phyloP scores from a whole-genome alignment of 2,113 vertebrate species.

The Indicator indicator region DNA sequence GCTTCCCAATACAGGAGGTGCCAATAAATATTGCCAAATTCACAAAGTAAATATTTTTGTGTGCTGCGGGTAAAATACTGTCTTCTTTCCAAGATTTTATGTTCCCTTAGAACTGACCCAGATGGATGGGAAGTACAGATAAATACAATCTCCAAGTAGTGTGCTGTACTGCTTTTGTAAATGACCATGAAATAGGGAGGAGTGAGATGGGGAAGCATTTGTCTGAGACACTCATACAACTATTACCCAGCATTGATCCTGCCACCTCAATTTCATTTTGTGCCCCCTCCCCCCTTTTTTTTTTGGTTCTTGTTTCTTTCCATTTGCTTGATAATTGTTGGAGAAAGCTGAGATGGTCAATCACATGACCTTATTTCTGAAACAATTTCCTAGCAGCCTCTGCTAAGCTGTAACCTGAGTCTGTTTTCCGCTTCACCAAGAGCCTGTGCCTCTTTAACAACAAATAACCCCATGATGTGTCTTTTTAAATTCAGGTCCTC shows the following conservation, averaged over 20 bases:
- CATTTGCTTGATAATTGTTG: not conserved
- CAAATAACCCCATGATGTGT: not conserved
- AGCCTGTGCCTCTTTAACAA: not conserved
- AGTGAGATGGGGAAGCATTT: not conserved
- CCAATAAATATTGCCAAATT: not conserved
- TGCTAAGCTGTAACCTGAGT: not conserved
- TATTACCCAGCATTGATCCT: not conserved
- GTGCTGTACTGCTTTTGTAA: not conserved
- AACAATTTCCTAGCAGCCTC: not conserved
- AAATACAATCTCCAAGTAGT: not conserved
- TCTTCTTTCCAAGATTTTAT: not conserved
- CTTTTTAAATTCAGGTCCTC: not conserved
- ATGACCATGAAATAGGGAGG: not conserved
- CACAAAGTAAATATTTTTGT: not conserved
- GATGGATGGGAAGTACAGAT: not conserved
- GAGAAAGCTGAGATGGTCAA: not conserved
- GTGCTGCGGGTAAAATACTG: not conserved
- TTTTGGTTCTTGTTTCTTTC: not conserved
- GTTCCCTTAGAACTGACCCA: not conserved
- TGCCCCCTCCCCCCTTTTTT: too few species aligned
- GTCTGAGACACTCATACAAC: not conserved
- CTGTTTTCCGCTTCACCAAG: not conserved
- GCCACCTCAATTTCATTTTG: not conserved
- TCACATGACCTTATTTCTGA: not conserved
- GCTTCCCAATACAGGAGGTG: not conserved